Percentiles rank a stretch among this genome's conserved stretches.
Conservation (phyloP, 64 coral and sea anemone species). For the Montipora foliosa region DNA sequence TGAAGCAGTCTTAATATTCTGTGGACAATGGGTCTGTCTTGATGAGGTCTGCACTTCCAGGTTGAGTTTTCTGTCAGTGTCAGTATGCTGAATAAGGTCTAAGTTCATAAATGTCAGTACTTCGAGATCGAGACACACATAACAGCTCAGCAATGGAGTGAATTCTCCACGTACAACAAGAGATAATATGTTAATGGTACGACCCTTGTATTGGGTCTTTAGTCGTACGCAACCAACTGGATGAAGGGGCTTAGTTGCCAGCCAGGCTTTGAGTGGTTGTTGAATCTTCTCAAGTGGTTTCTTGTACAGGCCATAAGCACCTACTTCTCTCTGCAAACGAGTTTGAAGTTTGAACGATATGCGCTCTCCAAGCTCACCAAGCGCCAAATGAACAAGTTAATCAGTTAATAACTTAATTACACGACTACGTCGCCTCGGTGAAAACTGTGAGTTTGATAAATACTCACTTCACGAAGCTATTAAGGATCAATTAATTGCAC, state of each 20-base stretch:
- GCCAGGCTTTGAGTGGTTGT: constrained; percentile 28
- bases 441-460: too few species aligned
- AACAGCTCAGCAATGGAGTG: constrained; percentile 69
- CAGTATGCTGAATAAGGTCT: background rate
- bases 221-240: constrained; percentile 15
- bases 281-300: constrained; percentile 28
- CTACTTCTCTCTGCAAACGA: too few species aligned
- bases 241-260: constrained; percentile 36
- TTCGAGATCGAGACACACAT: constrained; percentile 54
- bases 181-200: constrained; percentile 42
- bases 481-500: too few species aligned
- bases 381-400: too few species aligned
- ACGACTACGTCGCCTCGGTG: too few species aligned
- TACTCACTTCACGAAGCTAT: too few species aligned
- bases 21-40: background rate
- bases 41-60: background rate
- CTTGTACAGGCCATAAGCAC: constrained; percentile 18
- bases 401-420: too few species aligned
- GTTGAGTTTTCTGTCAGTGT: too few species aligned
- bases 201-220: constrained; percentile 1
- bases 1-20: constrained; percentile 69
- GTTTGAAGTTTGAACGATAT: too few species aligned
- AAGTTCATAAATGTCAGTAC: constrained; percentile 61
- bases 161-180: constrained; percentile 66
- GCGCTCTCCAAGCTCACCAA: too few species aligned